These are phyloP conservation scores for Chrosomus eos DNA, from an alignment of 2,797 vertebrate species.

Conservation along the genomic window DNA sequence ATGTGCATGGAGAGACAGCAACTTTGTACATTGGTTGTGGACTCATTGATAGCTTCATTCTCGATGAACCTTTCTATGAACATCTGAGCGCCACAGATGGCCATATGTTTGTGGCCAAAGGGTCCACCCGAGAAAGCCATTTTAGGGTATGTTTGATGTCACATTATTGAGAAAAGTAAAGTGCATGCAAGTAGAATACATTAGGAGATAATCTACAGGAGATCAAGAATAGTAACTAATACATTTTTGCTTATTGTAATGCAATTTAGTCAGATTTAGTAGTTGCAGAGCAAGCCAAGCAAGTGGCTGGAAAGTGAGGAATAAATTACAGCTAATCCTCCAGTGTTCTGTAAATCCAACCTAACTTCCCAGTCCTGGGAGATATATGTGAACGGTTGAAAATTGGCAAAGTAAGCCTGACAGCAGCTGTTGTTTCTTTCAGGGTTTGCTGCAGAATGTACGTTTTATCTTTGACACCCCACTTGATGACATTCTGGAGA, in stretches of 20 bases:
- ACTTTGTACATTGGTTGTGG: constrained; percentile 92
- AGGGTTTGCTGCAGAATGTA: constrained; percentile 87
- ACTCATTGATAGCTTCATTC: constrained; percentile 91
- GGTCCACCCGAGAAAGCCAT: constrained; percentile 89
- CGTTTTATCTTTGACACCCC: constrained; percentile 80
- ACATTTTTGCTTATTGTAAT: neutral
- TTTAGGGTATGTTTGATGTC: constrained; percentile 87
- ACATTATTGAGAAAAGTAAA: neutral
- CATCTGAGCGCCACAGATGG: constrained; percentile 83
- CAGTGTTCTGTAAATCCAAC: constrained; percentile 37
- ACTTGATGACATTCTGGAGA: constrained; percentile 80
- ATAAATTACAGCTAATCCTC: constrained; percentile 34
- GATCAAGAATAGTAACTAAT: constrained; percentile 5
- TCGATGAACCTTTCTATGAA: constrained; percentile 97
- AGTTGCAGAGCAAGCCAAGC: constrained; percentile 30
- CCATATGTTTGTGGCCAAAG: constrained; percentile 91
- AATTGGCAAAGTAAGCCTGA: constrained; percentile 38
- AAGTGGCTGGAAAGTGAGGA: constrained; percentile 37
- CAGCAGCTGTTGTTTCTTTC: constrained; percentile 52
- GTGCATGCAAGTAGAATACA: constrained; percentile 7
- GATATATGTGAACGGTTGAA: constrained; percentile 39
- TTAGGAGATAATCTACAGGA: neutral
- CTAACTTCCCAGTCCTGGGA: constrained; percentile 24
- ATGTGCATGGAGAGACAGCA: constrained; percentile 89
- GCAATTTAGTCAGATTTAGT: constrained; percentile 16